A percentile compares a stretch with the other conserved stretches of the same genome.
phyloP scores from a whole-genome alignment of 2,113 vertebrate species.

The Oncorhynchus masou region DNA sequence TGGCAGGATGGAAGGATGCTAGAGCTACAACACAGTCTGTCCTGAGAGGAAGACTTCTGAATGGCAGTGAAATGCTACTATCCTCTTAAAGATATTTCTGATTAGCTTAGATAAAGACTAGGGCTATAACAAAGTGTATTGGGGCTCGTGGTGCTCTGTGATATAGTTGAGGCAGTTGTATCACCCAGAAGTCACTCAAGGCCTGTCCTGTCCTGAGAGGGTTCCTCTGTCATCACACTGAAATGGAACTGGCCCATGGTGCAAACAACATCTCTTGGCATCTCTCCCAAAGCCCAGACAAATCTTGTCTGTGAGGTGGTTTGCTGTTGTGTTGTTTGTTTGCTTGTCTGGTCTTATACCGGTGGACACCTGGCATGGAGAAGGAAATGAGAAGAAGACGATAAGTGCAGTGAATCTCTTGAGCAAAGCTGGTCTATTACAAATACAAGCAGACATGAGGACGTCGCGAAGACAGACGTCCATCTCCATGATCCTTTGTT shows the following conservation, averaged over 20 bases:
- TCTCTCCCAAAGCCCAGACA: slow-evolving; percentile 58
- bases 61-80: slow-evolving; percentile 36
- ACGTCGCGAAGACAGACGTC: slow-evolving; percentile 16
- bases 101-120: slow-evolving; percentile 39
- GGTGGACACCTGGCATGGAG: slow-evolving; percentile 62
- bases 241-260: slow-evolving; percentile 67
- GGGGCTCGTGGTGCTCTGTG: slow-evolving; percentile 50
- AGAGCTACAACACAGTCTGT: neutral
- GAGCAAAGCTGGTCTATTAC: slow-evolving; percentile 51
- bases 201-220: slow-evolving; percentile 60
- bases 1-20: neutral
- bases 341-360: slow-evolving; percentile 72
- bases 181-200: slow-evolving; percentile 63
- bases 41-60: slow-evolving; percentile 21
- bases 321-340: slow-evolving; percentile 76
- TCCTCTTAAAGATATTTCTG: slow-evolving; percentile 15
- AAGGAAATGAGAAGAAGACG: slow-evolving; percentile 54
- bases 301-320: slow-evolving; percentile 67
- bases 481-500: too few relatives aligned
- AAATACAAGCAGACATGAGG: slow-evolving; percentile 53
- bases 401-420: slow-evolving; percentile 58
- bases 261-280: slow-evolving; percentile 68
- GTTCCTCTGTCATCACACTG: slow-evolving; percentile 60
- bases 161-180: slow-evolving; percentile 5
- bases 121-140: slow-evolving; percentile 26